These are phyloP conservation scores for Cataglyphis altisquamis DNA, from an alignment of 2,888 invertebrate genomes.

Conservation along the genomic window DNA sequence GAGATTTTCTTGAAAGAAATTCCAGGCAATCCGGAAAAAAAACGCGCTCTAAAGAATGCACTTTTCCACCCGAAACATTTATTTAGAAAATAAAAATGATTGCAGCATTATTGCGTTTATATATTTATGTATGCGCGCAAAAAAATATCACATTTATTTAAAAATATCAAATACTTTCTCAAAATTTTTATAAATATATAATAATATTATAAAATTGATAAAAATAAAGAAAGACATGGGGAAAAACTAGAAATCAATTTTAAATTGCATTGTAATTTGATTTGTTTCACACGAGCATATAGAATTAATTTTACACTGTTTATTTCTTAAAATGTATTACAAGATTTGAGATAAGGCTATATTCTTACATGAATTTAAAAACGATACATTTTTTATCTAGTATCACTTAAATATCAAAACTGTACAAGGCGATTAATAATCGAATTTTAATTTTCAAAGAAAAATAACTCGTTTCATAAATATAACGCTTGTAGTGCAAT, in stretches of 20 bases:
- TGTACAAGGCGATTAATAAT: neutral
- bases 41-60: neutral
- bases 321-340: neutral
- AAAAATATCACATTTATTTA: neutral
- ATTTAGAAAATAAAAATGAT: neutral
- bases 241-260: neutral
- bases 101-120: neutral
- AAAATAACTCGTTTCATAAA: neutral
- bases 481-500: neutral
- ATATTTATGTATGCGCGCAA: neutral
- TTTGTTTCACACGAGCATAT: neutral
- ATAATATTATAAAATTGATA: neutral
- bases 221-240: neutral
- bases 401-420: neutral
- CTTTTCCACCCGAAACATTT: neutral
- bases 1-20: slow-evolving; percentile 47
- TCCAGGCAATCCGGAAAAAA: slow-evolving; percentile 16
- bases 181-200: neutral
- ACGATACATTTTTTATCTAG: neutral
- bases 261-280: neutral
- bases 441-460: neutral
- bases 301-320: neutral
- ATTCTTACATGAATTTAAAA: neutral
- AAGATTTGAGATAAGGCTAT: neutral
- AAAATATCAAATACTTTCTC: neutral